These are phyloP conservation scores for Hippocampus guttulatus DNA, from an alignment of 2,113 vertebrate species.

Conservation along the genomic window DNA sequence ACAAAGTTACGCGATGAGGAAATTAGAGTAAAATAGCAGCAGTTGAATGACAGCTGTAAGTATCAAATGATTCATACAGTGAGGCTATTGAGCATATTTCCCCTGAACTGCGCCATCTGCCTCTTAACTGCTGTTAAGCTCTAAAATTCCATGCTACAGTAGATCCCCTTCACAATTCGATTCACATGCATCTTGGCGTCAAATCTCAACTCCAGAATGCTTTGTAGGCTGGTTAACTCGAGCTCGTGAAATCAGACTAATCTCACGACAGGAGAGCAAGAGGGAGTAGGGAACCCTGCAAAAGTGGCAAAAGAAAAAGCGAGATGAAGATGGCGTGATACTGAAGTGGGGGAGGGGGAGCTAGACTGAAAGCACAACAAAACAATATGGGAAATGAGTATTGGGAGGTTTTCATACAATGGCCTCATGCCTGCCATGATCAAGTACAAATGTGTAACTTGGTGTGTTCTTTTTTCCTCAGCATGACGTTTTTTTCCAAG, in stretches of 20 bases:
- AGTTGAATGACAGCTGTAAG: no score
- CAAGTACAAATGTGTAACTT: conserved; percentile 4
- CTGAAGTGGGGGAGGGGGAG: conserved; percentile 19
- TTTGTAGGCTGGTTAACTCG: neutral
- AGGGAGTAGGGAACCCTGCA: neutral
- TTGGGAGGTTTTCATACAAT: neutral
- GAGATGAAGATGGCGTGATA: conserved; percentile 35
- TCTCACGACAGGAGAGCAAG: neutral
- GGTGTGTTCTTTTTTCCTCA: conserved; percentile 4
- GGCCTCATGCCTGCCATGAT: conserved; percentile 9
- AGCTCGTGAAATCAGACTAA: conserved; percentile 2
- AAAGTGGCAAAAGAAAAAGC: conserved; percentile 45
- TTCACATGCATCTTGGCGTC: neutral
- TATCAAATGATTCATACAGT: no score
- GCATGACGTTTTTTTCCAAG: conserved; percentile 31
- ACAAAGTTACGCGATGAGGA: no score
- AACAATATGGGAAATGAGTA: neutral
- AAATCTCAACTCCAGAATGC: neutral
- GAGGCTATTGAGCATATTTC: no score
- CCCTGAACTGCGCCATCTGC: no score
- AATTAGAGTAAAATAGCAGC: no score
- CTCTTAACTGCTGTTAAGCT: no score
- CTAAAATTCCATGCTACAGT: neutral
- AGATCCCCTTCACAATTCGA: neutral
- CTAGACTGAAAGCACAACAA: neutral